Conservation (phyloP, 2,888 invertebrate genomes). For the Neoascia interrupta region DNA sequence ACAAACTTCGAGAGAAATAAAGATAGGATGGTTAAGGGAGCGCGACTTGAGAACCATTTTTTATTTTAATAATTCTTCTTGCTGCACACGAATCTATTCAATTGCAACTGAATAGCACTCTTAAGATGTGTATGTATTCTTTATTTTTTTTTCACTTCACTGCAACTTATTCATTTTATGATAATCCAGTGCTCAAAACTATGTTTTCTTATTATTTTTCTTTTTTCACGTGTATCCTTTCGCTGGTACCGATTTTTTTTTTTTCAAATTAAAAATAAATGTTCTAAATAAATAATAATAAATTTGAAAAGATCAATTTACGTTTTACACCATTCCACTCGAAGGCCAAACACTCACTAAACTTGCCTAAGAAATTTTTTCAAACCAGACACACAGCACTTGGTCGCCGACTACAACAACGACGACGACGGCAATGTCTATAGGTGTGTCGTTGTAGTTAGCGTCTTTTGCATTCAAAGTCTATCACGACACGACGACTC, state of each 20-base stretch:
- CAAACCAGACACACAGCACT: constrained; percentile 55
- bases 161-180: constrained; percentile 1
- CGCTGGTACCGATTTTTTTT: constrained; percentile 42
- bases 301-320: constrained; percentile 45
- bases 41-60: constrained; percentile 63
- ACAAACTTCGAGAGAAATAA: constrained; percentile 21
- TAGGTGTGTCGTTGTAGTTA: constrained; percentile 46
- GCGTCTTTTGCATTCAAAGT: constrained; percentile 55
- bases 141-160: constrained; percentile 1
- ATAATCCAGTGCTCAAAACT: constrained; percentile 12
- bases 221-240: constrained; percentile 35
- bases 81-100: constrained; percentile 61
- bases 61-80: constrained; percentile 34
- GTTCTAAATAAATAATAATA: not conserved
- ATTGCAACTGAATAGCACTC: constrained; percentile 59
- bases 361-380: constrained; percentile 76
- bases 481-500: constrained; percentile 38
- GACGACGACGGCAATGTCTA: constrained; percentile 29
- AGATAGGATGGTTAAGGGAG: constrained; percentile 62
- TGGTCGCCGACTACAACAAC: constrained; percentile 46
- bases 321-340: constrained; percentile 76
- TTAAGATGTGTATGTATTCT: constrained; percentile 20
- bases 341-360: constrained; percentile 80
- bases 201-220: constrained; percentile 6
- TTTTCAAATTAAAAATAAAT: constrained; percentile 18